phyloP scores from a whole-genome alignment of 1,140 invertebrate genomes.

The Philopotamus ludificatus region DNA sequence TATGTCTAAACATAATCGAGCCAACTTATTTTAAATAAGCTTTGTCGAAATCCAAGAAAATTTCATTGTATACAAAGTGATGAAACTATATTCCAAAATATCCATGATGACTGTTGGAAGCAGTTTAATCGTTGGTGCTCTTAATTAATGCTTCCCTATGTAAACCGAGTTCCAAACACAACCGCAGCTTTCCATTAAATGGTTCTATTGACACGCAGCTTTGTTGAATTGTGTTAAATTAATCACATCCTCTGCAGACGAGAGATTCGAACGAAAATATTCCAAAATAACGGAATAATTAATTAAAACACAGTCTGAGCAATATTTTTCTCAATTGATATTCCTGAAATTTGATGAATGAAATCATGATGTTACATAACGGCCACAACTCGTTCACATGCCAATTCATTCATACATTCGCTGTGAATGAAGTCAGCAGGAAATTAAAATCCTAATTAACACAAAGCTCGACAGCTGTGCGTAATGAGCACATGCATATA shows the following conservation, averaged over 20 bases:
- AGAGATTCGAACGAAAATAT: slow-evolving; percentile 1
- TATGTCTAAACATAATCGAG: no score
- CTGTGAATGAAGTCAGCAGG: slow-evolving; percentile 39
- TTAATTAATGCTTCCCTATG: slow-evolving; percentile 38
- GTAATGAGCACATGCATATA: slow-evolving; percentile 24
- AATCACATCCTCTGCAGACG: slow-evolving; percentile 37
- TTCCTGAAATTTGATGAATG: background rate
- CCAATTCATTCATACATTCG: slow-evolving; percentile 35
- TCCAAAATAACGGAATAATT: background rate
- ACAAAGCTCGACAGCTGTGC: slow-evolving; percentile 37
- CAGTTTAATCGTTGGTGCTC: slow-evolving; percentile 33
- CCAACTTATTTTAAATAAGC: no score
- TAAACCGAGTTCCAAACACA: slow-evolving; percentile 24
- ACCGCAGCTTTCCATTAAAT: slow-evolving; percentile 25
- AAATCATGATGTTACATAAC: background rate
- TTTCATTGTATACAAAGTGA: no score
- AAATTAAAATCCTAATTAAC: slow-evolving; percentile 41
- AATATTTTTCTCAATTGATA: background rate
- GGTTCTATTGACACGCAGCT: slow-evolving; percentile 30
- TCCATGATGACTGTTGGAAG: slow-evolving; percentile 34
- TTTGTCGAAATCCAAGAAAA: no score
- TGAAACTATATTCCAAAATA: background rate
- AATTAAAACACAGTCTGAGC: background rate
- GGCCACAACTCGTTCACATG: slow-evolving; percentile 26
- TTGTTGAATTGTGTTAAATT: slow-evolving; percentile 41